Base-by-base conservation (phyloP, 2,797 vertebrate genomes). In the Orestias chungarensis region DNA sequence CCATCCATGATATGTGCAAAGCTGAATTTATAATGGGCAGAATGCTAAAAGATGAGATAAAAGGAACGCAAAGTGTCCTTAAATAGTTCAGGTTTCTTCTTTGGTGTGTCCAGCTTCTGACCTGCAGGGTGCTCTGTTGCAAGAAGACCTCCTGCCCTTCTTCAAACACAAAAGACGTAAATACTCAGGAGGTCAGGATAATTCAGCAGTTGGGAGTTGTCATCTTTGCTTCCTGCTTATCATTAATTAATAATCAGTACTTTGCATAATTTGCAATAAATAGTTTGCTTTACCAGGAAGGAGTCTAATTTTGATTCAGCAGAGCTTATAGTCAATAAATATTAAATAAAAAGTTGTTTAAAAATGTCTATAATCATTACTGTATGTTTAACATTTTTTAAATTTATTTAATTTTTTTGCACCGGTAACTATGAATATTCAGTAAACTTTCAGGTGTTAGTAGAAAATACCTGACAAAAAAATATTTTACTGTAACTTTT, bases 51-150 rank as follows among this genome's bases (percentile, higher is more conserved):
- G 78, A 82, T 74, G 65, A 40, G 75, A 74, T 65, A 74, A 75
- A 67, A 43, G 49, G 50, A 70, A 52, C 33, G 59, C 64, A 73
- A 61, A 68, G 66, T 78, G 78, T 55, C 62, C 69, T 18, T 17
- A 68, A 46, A 20, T 5, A 70, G 85, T 89, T 91, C 82, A 90
- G 46, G 59, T 78, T 80, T 83, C 80, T 88, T 85, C 88, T 81
- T 84, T 82, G 86, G 76, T 69, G 86, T 88, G 82, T 81, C 64
- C 17, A 71, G 85, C 88, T 87, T 87, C 89, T 87, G 81, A 90
- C 82, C 80, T 54, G 38, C 69, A 89, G 87, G 91, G 87, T 82
- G 79, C 84, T 75, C 61, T 40, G 52, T 43, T 79, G 59, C 80
- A 86, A 82, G 68, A 81, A 74, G 64, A 66, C 68, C 68, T 66